These are phyloP conservation scores for Volucella inflata DNA, from an alignment of 2,888 invertebrate species.

Conservation along the genomic window DNA sequence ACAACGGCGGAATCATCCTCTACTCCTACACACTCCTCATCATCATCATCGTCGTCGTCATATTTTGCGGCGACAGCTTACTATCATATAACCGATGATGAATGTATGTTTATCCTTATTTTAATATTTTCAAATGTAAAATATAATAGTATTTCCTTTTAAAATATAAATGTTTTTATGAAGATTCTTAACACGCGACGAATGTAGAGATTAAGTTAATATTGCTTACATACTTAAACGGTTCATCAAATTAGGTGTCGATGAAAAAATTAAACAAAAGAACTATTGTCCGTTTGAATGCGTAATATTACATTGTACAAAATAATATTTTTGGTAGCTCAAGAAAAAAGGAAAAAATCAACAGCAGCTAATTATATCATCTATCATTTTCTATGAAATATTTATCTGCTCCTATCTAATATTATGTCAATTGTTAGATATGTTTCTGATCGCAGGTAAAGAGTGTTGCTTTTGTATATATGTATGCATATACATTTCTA, in stretches of 20 bases:
- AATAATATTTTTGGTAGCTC: too few species aligned
- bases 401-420: slow-evolving; percentile 26
- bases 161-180: too few species aligned
- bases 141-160: slow-evolving; percentile 46
- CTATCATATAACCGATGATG: slow-evolving; percentile 83
- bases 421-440: slow-evolving; percentile 29
- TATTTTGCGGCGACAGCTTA: slow-evolving; percentile 83
- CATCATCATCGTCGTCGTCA: slow-evolving; percentile 79
- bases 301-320: too few species aligned
- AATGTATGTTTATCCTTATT: slow-evolving; percentile 81
- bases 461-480: slow-evolving; percentile 16
- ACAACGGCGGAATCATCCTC: slow-evolving; percentile 78
- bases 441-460: slow-evolving; percentile 28
- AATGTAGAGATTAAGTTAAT: background rate
- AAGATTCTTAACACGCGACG: background rate
- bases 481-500: background rate
- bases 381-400: slow-evolving; percentile 31
- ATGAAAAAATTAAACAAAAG: too few species aligned
- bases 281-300: too few species aligned
- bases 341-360: slow-evolving; percentile 7
- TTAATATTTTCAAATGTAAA: slow-evolving; percentile 48
- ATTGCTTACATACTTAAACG: too few species aligned
- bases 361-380: slow-evolving; percentile 49
- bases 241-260: too few species aligned
- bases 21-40: slow-evolving; percentile 77